phyloP scores from a whole-genome alignment of 2,888 invertebrate species.

The Drosophila nr. perissopoda region DNA sequence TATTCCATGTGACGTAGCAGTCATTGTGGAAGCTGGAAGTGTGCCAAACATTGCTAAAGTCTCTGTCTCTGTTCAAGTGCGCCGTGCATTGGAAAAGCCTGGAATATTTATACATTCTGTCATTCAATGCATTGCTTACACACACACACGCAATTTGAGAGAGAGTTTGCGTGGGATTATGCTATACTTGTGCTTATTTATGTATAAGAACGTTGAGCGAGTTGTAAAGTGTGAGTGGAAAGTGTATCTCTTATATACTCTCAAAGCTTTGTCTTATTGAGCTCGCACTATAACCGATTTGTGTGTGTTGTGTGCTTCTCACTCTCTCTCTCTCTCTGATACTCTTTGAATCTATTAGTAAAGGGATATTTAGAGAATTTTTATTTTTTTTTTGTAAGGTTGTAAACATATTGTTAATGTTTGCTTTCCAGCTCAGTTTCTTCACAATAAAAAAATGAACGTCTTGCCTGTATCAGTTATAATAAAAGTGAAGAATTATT shows the following conservation, averaged over 20 bases:
- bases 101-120: conserved; percentile 21
- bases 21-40: conserved; percentile 88
- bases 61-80: conserved; percentile 8
- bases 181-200: background rate
- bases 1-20: conserved; percentile 90
- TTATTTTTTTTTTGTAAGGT: background rate
- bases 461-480: background rate
- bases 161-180: conserved; percentile 3
- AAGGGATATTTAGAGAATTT: background rate
- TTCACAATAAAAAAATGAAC: background rate
- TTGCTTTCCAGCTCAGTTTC: background rate
- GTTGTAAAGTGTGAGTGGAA: background rate
- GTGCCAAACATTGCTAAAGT: conserved; percentile 44
- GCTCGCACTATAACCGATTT: background rate
- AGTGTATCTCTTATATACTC: background rate
- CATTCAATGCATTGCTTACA: background rate
- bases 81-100: background rate
- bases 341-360: background rate
- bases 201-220: conserved; percentile 1
- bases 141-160: background rate
- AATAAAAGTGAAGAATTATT: background rate
- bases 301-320: too few species aligned
- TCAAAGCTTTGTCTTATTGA: background rate
- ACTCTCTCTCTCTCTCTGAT: background rate
- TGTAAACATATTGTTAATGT: background rate